These are phyloP conservation scores for Polymixis lichenea DNA, from an alignment of 2,888 invertebrate genomes.

Conservation along the genomic window DNA sequence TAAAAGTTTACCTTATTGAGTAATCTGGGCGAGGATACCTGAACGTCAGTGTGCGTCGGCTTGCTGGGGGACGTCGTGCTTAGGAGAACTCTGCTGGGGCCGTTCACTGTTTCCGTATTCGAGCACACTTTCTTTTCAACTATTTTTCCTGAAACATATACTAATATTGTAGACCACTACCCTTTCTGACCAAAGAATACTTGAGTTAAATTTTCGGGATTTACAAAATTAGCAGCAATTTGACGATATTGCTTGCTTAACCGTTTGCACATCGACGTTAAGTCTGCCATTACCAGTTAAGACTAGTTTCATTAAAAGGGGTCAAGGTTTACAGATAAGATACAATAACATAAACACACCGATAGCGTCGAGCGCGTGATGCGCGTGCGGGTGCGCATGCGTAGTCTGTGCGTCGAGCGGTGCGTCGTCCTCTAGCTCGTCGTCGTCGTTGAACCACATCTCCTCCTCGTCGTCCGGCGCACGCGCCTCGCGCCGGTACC, in stretches of 20 bases:
- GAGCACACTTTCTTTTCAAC: slow-evolving; percentile 92
- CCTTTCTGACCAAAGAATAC: background rate
- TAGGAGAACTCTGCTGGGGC: slow-evolving; percentile 84
- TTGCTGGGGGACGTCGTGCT: slow-evolving; percentile 78
- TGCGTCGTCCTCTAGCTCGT: slow-evolving; percentile 96
- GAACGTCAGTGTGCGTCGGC: slow-evolving; percentile 87
- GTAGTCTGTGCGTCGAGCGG: slow-evolving; percentile 82
- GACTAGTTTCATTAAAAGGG: background rate
- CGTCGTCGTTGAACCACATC: slow-evolving; percentile 99
- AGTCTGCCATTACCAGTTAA: background rate
- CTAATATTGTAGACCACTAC: slow-evolving; percentile 24
- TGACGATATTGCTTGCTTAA: background rate
- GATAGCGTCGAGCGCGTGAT: slow-evolving; percentile 88
- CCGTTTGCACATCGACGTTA: background rate
- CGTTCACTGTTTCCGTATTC: slow-evolving; percentile 85
- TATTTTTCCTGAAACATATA: slow-evolving; percentile 90
- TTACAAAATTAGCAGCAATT: background rate
- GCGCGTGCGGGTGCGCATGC: slow-evolving; percentile 77
- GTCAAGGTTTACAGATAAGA: slow-evolving; percentile 33
- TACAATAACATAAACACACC: slow-evolving; percentile 68
- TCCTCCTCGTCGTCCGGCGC: slow-evolving; percentile 99
- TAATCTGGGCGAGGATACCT: slow-evolving; percentile 90
- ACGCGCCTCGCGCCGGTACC: slow-evolving; percentile 97
- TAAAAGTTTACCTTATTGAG: slow-evolving; percentile 89
- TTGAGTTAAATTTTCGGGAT: background rate